These are phyloP conservation scores for Drosophila infuscata DNA, from an alignment of 2,888 invertebrate genomes.

Conservation along the genomic window DNA sequence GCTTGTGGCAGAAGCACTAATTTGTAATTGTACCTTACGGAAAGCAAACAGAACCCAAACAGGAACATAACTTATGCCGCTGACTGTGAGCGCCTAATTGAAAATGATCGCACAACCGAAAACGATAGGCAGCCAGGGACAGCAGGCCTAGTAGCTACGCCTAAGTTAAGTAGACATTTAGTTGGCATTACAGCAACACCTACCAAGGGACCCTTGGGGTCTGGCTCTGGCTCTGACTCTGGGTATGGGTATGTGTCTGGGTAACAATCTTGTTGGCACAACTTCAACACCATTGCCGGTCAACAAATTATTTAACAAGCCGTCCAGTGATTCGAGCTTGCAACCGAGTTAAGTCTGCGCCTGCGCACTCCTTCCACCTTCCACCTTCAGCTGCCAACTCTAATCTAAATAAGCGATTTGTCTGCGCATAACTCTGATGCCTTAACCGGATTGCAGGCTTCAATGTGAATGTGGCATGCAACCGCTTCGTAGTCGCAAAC, in stretches of 20 bases:
- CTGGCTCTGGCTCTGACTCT: not conserved
- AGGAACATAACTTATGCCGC: slow-evolving; percentile 27
- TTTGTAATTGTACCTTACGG: slow-evolving; percentile 34
- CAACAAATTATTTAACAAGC: slow-evolving; percentile 34
- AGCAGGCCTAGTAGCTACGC: slow-evolving; percentile 34
- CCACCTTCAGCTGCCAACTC: slow-evolving; percentile 56
- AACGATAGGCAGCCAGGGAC: slow-evolving; percentile 5
- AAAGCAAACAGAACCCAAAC: not conserved
- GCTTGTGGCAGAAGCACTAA: slow-evolving; percentile 13
- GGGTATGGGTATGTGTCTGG: not conserved
- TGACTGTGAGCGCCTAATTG: slow-evolving; percentile 54
- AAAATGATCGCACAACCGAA: slow-evolving; percentile 62
- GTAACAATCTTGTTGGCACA: slow-evolving; percentile 48
- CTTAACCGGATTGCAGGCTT: slow-evolving; percentile 47
- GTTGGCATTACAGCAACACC: slow-evolving; percentile 62
- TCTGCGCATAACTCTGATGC: slow-evolving; percentile 66
- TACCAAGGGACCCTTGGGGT: slow-evolving; percentile 2
- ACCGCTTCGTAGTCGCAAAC: slow-evolving; percentile 10
- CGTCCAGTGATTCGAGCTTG: slow-evolving; percentile 42
- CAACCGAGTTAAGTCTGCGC: slow-evolving; percentile 30
- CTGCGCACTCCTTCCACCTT: slow-evolving; percentile 28
- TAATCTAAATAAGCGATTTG: slow-evolving; percentile 79
- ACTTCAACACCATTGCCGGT: slow-evolving; percentile 42
- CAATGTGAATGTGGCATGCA: slow-evolving; percentile 32
- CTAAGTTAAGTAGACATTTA: slow-evolving; percentile 68